Evolutionary conservation across 1,140 invertebrate genomes (phyloP), one percentile per base, ranked within the genome.

Genomic region (Triops cancriformis): DNA sequence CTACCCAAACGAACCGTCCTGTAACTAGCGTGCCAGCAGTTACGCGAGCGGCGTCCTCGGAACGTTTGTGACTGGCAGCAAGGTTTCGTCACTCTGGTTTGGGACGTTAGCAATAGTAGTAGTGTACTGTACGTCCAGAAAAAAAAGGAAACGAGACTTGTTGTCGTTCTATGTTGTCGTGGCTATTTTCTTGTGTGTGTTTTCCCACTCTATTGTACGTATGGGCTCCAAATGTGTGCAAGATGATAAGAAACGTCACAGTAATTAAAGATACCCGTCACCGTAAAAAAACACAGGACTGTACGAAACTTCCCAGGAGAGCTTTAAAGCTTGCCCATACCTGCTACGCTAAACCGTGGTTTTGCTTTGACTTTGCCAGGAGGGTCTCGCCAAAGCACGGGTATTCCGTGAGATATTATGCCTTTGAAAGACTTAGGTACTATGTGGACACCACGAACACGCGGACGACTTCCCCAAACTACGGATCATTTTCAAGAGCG

Each of bases 271-370:
- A 72, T 1, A 37, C 41, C 41, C 28, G 28, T 41, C 73, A 37
- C 41, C 28, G 73, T 23, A 37, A 74, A 37, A 74, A 37, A 23
- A 41, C 23, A 41, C 37, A 9, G 7, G 73, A 42, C 23, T 41
- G 9, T 7, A 41, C 31, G 43, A 28, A 42, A 41, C 31, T 37
- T 10, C 28, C 73, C 41, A 28, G 73, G 41, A 37, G 41, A 23
- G 41, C 31, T 10, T 43, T 27, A 23, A 42, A 28, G n/a, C 23
- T 27, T 27, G 43, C 23, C 78, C 42, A 81, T 73, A 31, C 78
- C 51, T 72, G 77, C 75, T 14, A 80, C 79, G 74, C 80, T 80
- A 76, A 80, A 79, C 37, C 76, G 76, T 18, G 80, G 79, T 78
- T 75, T 74, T 31, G 76, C 76, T 41, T 79, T 79, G 73, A 51